Percentiles rank a stretch among this genome's conserved stretches.
Evolutionary conservation across 2,888 invertebrate genomes (phyloP).

Genomic region (Xestia c-nigrum): DNA sequence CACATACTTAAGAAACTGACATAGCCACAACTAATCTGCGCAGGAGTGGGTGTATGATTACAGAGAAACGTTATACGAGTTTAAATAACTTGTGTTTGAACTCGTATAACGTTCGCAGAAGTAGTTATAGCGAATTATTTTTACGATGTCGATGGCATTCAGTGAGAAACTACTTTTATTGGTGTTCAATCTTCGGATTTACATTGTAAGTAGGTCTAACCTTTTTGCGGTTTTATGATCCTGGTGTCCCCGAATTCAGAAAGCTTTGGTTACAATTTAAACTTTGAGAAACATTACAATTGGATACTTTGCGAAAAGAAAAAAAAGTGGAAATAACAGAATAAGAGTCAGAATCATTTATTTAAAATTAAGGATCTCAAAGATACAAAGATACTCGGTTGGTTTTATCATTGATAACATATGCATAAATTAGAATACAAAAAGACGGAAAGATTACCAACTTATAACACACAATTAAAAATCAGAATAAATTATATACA

Average conservation of each 20-base stretch:
- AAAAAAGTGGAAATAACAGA: too few relatives aligned
- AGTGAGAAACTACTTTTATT: constrained; percentile 43
- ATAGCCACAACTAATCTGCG: constrained; percentile 12
- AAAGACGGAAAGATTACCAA: too few relatives aligned
- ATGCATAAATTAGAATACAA: not conserved
- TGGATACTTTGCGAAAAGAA: not conserved
- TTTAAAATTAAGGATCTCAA: too few relatives aligned
- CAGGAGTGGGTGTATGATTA: constrained; percentile 35
- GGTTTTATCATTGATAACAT: not conserved
- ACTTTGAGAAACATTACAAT: not conserved
- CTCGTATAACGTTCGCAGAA: constrained; percentile 44
- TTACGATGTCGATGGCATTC: constrained; percentile 57
- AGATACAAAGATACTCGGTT: not conserved
- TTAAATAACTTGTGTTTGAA: constrained; percentile 17
- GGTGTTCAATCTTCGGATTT: constrained; percentile 34
- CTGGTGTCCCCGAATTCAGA: not conserved
- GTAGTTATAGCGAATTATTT: constrained; percentile 45
- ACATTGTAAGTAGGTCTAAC: constrained; percentile 38
- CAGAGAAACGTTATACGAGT: constrained; percentile 11
- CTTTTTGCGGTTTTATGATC: constrained; percentile 33
- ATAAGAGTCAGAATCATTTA: too few relatives aligned
- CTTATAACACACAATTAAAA: too few relatives aligned
- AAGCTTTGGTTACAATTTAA: not conserved
- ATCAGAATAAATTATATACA: too few relatives aligned
- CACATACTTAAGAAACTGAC: not conserved